These are phyloP conservation scores for Pelodytes ibericus DNA, from an alignment of 2,797 vertebrate species.

Conservation along the genomic window DNA sequence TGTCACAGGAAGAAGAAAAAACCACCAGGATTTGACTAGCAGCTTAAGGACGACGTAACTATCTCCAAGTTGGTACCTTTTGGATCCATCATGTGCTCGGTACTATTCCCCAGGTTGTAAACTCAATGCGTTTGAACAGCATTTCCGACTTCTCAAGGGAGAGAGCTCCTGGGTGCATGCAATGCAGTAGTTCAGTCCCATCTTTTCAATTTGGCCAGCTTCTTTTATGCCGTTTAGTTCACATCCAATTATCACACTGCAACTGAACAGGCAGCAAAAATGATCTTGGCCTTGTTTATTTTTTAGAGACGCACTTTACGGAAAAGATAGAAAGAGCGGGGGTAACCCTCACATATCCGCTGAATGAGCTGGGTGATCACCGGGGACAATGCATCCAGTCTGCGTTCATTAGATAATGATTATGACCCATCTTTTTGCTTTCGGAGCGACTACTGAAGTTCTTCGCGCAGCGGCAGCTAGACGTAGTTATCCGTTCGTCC, in stretches of 20 bases:
- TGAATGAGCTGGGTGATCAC: no score
- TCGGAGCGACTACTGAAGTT: no score
- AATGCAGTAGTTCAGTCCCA: not conserved
- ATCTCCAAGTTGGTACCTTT: not conserved
- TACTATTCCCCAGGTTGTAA: not conserved
- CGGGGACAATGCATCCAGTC: no score
- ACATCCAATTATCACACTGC: not conserved
- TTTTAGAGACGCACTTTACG: no score
- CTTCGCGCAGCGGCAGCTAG: no score
- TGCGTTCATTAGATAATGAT: no score
- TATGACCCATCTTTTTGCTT: no score
- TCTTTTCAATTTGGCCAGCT: not conserved
- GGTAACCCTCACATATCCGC: no score
- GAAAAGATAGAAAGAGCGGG: no score
- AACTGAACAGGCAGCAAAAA: not conserved
- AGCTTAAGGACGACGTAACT: conserved; percentile 26
- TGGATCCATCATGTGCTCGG: not conserved
- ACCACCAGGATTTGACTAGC: conserved; percentile 15
- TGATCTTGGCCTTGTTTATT: not conserved
- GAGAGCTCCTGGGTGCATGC: not conserved
- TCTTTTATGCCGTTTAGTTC: not conserved
- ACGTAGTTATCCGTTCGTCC: no score
- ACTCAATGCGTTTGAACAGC: not conserved
- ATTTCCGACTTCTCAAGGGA: not conserved
- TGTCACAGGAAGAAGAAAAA: conserved; percentile 30